phyloP scores from a whole-genome alignment of 2,113 vertebrate species.

The Saccopteryx leptura region DNA sequence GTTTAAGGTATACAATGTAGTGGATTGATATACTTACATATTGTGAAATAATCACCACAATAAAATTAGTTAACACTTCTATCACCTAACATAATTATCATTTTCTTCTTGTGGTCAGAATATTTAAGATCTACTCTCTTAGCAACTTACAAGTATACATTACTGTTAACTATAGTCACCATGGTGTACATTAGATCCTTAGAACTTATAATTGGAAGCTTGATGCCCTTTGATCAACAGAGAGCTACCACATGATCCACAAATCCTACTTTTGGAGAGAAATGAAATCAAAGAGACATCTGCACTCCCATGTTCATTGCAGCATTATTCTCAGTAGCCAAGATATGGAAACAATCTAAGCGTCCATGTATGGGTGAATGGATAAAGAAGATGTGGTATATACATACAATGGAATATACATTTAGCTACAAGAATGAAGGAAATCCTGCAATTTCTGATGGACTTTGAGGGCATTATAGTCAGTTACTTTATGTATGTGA shows the following conservation, averaged over 20 bases:
- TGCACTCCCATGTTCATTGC: too few species aligned
- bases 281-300: background rate
- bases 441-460: background rate
- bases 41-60: background rate
- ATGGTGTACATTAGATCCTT: background rate
- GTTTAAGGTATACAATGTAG: background rate
- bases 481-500: background rate
- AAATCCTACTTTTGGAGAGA: background rate
- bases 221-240: background rate
- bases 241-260: background rate
- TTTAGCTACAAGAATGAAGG: background rate
- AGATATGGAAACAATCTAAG: too few species aligned
- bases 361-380: background rate
- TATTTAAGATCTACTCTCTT: background rate
- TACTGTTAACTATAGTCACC: background rate
- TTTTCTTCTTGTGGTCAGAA: conserved; percentile 2
- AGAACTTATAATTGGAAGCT: background rate
- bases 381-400: background rate
- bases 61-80: background rate
- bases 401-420: background rate
- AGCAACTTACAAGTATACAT: background rate
- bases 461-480: background rate
- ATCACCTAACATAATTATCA: background rate
- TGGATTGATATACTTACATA: background rate
- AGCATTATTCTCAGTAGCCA: too few species aligned